Evolutionary conservation across 92 coral and sea anemone species (phyloP).

Genomic region (Anthopleura xanthogrammica): DNA sequence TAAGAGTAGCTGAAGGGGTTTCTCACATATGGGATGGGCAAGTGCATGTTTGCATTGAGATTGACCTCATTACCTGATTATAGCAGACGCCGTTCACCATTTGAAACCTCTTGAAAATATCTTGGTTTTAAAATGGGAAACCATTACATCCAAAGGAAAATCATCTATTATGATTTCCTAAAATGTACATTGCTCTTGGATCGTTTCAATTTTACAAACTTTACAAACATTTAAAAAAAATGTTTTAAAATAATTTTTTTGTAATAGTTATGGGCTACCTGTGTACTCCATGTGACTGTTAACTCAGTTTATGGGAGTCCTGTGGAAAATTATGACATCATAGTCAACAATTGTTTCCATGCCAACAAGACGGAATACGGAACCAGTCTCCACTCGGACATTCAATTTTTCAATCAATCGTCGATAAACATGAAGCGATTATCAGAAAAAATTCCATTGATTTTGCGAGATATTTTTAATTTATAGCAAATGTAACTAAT

Average conservation of each 20-base stretch:
- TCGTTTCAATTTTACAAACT: too few relatives aligned
- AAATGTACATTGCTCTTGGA: too few relatives aligned
- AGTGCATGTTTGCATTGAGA: too few relatives aligned
- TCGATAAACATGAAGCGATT: slow-evolving; percentile 4
- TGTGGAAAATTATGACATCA: not conserved
- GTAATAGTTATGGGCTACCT: too few relatives aligned
- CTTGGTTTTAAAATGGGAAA: too few relatives aligned
- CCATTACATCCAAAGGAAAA: not conserved
- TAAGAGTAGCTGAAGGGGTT: too few relatives aligned
- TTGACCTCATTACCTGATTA: too few relatives aligned
- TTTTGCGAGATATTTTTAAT: not conserved
- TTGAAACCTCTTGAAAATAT: too few relatives aligned
- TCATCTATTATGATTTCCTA: too few relatives aligned
- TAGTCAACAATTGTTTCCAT: slow-evolving; percentile 5
- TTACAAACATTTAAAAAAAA: not conserved
- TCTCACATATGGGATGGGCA: too few relatives aligned
- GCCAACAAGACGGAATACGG: not conserved
- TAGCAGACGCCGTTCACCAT: too few relatives aligned
- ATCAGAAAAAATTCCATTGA: not conserved
- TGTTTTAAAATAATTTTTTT: too few relatives aligned
- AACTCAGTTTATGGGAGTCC: not conserved
- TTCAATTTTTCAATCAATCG: not conserved
- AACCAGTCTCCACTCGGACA: slow-evolving; percentile 1
- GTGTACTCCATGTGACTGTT: not conserved
- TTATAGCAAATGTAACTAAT: not conserved